Evolutionary conservation across 2,113 vertebrate species (phyloP).

Genomic region (Hydropotes inermis): DNA sequence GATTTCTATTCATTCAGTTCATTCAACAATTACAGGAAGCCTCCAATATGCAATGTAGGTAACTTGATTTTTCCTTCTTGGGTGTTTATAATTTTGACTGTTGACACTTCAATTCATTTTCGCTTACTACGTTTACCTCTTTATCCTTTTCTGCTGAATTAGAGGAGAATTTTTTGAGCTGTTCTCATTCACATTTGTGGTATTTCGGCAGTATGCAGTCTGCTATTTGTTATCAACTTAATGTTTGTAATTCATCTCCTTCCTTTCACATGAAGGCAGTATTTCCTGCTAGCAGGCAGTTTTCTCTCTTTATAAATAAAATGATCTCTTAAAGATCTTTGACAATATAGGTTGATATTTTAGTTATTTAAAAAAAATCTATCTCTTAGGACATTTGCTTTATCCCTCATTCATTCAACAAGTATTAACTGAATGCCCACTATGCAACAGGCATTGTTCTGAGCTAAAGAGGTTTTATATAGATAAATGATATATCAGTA

Average conservation of each 20-base stretch:
- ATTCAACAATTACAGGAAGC: neutral
- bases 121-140: neutral
- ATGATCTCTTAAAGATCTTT: neutral
- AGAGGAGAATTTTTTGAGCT: neutral
- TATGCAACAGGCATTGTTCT: neutral
- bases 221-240: neutral
- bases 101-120: neutral
- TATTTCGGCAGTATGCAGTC: neutral
- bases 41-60: neutral
- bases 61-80: neutral
- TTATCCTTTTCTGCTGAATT: neutral
- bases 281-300: neutral
- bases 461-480: neutral
- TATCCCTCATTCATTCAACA: neutral
- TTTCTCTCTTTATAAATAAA: neutral
- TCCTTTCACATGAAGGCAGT: neutral
- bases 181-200: neutral
- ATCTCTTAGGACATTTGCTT: neutral
- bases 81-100: neutral
- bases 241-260: neutral
- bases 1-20: neutral
- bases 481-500: neutral
- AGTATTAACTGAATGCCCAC: neutral
- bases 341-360: neutral
- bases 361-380: neutral